Evolutionary conservation across 2,888 invertebrate species (phyloP).

Genomic region (Dioctria rufipes): DNA sequence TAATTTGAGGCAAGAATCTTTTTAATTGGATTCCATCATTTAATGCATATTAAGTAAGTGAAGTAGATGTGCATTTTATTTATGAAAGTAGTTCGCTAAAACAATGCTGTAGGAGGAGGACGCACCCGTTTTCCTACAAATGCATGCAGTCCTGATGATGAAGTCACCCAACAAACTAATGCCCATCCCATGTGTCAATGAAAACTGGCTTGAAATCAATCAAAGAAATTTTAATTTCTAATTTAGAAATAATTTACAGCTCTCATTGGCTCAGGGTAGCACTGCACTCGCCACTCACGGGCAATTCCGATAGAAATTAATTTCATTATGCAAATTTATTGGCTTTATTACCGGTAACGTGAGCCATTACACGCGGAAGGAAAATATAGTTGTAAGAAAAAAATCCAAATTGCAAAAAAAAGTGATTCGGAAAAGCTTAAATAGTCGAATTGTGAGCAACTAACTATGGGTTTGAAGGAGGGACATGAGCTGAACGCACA

Average conservation of each 20-base stretch:
- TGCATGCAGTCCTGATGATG: slow-evolving; percentile 20
- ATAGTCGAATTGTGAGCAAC: slow-evolving; percentile 13
- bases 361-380: slow-evolving; percentile 42
- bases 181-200: slow-evolving; percentile 49
- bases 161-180: not conserved
- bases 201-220: slow-evolving; percentile 39
- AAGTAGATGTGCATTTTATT: slow-evolving; percentile 11
- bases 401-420: slow-evolving; percentile 29
- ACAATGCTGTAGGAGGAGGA: slow-evolving; percentile 16
- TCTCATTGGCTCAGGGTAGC: slow-evolving; percentile 33
- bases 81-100: not conserved
- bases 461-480: not conserved
- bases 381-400: slow-evolving; percentile 15
- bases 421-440: not conserved
- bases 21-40: slow-evolving; percentile 41
- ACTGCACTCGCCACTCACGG: slow-evolving; percentile 20
- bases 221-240: slow-evolving; percentile 50
- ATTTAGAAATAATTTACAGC: slow-evolving; percentile 43
- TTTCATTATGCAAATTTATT: slow-evolving; percentile 56
- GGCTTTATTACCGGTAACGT: slow-evolving; percentile 48
- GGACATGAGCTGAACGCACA: not conserved
- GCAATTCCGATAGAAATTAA: slow-evolving; percentile 42
- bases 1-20: slow-evolving; percentile 32
- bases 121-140: slow-evolving; percentile 26
- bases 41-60: slow-evolving; percentile 31